phyloP scores from a whole-genome alignment of 92 coral and sea anemone species.

The Palythoa grandis region DNA sequence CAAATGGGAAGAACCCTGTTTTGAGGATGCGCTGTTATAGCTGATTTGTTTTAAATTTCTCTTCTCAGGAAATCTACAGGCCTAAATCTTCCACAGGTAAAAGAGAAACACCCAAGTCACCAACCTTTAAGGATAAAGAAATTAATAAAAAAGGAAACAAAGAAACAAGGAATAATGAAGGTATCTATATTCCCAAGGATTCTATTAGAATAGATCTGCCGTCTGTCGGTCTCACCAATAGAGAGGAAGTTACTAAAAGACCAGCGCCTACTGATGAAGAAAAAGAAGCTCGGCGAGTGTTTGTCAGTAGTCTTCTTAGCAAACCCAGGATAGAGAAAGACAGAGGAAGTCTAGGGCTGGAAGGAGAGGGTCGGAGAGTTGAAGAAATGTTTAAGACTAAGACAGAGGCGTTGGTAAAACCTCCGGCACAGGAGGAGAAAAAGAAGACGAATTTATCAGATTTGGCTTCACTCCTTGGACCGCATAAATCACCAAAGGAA shows the following conservation, averaged over 20 bases:
- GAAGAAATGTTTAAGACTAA: slow-evolving; percentile 45
- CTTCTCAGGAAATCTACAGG: slow-evolving; percentile 16
- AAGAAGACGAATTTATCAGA: slow-evolving; percentile 79
- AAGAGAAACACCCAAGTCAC: slow-evolving; percentile 8
- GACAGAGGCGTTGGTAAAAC: slow-evolving; percentile 49
- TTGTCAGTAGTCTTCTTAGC: slow-evolving; percentile 69
- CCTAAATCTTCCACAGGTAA: slow-evolving; percentile 26
- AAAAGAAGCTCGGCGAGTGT: slow-evolving; percentile 74
- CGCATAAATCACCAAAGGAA: slow-evolving; percentile 63
- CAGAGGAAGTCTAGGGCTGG: slow-evolving; percentile 68
- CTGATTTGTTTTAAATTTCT: background rate
- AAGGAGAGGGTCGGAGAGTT: slow-evolving; percentile 77
- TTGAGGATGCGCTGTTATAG: background rate
- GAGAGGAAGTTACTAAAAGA: slow-evolving; percentile 16
- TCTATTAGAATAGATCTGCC: background rate
- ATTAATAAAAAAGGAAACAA: background rate
- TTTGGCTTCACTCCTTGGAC: slow-evolving; percentile 64
- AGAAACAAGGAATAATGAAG: background rate
- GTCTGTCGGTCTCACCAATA: slow-evolving; percentile 35
- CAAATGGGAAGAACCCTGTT: too few species aligned
- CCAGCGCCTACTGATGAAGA: slow-evolving; percentile 57
- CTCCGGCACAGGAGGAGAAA: slow-evolving; percentile 50
- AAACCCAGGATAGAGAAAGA: slow-evolving; percentile 57
- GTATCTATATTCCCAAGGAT: slow-evolving; percentile 1
- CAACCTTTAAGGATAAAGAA: slow-evolving; percentile 38